phyloP scores from a whole-genome alignment of 1,140 invertebrate genomes.

The Pygmarrhopalites habei region DNA sequence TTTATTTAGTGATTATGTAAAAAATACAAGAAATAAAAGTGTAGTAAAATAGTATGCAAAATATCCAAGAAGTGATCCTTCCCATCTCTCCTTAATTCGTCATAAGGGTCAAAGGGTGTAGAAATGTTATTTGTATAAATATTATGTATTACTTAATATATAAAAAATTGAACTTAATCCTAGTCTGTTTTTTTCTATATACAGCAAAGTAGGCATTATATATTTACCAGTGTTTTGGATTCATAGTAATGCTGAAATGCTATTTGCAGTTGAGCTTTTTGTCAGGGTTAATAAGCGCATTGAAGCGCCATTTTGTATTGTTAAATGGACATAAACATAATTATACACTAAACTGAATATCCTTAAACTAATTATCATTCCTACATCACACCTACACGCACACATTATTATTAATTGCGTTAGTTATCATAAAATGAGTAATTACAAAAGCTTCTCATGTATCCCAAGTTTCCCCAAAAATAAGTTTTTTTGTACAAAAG shows the following conservation, averaged over 20 bases:
- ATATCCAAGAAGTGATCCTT: too few species aligned
- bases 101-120: too few species aligned
- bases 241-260: conserved; percentile 21
- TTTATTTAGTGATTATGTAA: too few species aligned
- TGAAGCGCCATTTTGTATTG: conserved; percentile 11
- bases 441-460: background rate
- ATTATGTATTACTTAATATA: too few species aligned
- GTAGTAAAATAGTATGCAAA: too few species aligned
- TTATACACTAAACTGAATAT: background rate
- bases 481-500: too few species aligned
- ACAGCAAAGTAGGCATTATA: conserved; percentile 16
- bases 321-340: background rate
- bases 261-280: conserved; percentile 38
- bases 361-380: background rate
- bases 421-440: background rate
- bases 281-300: conserved; percentile 38
- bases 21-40: too few species aligned
- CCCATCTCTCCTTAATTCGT: too few species aligned
- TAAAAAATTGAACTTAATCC: too few species aligned
- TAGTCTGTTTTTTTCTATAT: background rate
- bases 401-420: background rate
- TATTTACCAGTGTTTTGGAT: too few species aligned
- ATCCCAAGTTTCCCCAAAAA: too few species aligned
- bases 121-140: too few species aligned
- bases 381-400: background rate